These are phyloP conservation scores for Cataglyphis hispanica DNA, from an alignment of 1,140 invertebrate species.

Conservation along the genomic window DNA sequence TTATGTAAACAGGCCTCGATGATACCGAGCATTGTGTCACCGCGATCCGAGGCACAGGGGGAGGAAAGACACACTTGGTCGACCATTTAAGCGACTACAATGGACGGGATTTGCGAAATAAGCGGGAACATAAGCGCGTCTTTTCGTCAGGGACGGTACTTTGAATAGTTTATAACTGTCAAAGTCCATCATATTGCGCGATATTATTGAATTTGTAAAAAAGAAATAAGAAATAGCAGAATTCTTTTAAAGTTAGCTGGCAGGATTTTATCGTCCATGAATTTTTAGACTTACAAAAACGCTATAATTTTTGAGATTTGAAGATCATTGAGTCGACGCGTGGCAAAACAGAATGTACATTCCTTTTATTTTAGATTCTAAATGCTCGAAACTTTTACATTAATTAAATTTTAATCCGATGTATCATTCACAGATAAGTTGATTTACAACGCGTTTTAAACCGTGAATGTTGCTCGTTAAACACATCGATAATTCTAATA, in stretches of 20 bases:
- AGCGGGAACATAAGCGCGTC: conserved; percentile 52
- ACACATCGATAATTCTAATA: neutral
- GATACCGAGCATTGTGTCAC: conserved; percentile 76
- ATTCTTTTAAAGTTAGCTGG: neutral
- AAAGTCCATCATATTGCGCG: neutral
- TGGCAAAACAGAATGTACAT: no score
- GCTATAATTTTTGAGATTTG: neutral
- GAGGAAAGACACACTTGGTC: conserved; percentile 35
- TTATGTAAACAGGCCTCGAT: conserved; percentile 79
- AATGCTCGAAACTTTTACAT: neutral
- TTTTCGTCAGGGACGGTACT: conserved; percentile 3
- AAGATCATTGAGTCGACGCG: neutral
- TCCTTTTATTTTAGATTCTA: no score
- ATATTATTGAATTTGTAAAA: neutral
- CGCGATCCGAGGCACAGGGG: conserved; percentile 53
- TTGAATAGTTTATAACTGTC: neutral
- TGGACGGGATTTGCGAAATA: conserved; percentile 79
- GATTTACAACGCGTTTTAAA: neutral
- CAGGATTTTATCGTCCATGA: neutral
- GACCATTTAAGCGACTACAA: conserved; percentile 77
- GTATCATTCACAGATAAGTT: neutral
- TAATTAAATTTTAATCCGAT: neutral
- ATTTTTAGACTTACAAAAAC: neutral
- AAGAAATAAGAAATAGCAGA: neutral
- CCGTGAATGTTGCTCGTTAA: neutral